Conservation (phyloP, 2,888 invertebrate genomes). For the Hydrotaea cyrtoneurina region DNA sequence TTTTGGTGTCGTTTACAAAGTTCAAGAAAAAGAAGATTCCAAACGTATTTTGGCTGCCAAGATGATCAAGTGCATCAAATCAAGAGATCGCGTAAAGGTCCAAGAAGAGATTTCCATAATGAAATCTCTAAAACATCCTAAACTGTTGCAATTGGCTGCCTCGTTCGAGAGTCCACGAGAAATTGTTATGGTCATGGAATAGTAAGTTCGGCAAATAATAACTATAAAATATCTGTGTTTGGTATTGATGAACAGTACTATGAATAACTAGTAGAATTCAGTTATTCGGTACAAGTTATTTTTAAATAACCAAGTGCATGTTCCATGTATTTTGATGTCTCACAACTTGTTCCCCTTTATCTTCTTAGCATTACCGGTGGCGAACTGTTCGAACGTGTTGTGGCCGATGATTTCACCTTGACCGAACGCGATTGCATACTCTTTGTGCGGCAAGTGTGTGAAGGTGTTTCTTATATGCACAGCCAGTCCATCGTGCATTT, state of each 20-base stretch:
- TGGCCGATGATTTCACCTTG: constrained; percentile 94
- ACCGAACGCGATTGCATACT: constrained; percentile 93
- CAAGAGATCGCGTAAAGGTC: constrained; percentile 88
- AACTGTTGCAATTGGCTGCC: constrained; percentile 90
- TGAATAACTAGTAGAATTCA: too few species aligned
- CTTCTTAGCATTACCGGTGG: constrained; percentile 92
- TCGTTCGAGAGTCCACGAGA: constrained; percentile 90
- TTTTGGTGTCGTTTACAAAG: constrained; percentile 87
- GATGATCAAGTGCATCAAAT: constrained; percentile 87
- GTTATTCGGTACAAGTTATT: too few species aligned
- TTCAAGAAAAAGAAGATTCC: constrained; percentile 84
- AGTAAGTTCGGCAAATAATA: constrained; percentile 89
- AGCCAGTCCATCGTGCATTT: constrained; percentile 91
- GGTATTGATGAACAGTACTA: too few species aligned
- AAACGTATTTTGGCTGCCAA: constrained; percentile 90
- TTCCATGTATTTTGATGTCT: neutral
- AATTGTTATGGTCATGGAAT: constrained; percentile 94
- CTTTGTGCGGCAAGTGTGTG: constrained; percentile 95
- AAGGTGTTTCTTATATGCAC: constrained; percentile 95
- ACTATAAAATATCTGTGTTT: too few species aligned
- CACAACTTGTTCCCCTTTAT: neutral
- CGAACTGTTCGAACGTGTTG: constrained; percentile 95
- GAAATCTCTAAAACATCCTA: constrained; percentile 91
- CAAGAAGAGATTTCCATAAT: constrained; percentile 92
- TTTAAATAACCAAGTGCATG: too few species aligned